Evolutionary conservation across 2,113 vertebrate genomes (phyloP), one percentile per base, ranked within the genome.

Genomic region (Leptodactylus fuscus): DNA sequence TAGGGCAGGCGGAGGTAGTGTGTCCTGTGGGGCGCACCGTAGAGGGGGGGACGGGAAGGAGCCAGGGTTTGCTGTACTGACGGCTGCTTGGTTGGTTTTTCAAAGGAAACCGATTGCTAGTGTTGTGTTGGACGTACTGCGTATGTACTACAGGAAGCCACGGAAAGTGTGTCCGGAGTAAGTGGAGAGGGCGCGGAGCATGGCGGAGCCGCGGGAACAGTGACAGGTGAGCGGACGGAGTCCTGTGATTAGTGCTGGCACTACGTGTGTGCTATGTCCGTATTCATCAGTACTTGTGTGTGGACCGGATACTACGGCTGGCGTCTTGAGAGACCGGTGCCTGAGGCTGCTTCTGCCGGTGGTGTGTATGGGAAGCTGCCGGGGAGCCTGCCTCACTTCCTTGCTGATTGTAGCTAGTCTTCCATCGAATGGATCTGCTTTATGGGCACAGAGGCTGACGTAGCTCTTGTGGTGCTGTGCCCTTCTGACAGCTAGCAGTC

Each of bases 21-120:
- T 82, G 81, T 82, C 67, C 81, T 82, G 46, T 48, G 60, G 81
- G 67, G 81, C 81, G 29, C 67, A 38, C 81, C 81, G 81, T 82
- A 82, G 29, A 1, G 67, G 22, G 65, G 46, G 44, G 46, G 81
- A 71, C 81, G 67, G 81, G 67, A 82, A 82, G 48, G 48, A 71
- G 48, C 46, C 48, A 34, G 58, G 78, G 58, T 53, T 20, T 71
- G 29, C 48, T 41, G 11, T 2, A 36, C 62, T 4, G 16, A 6
- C 44, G 27, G 65, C 4, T 81, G 65, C 4, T 81, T 41, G 62
- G 58, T 65, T 41, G 62, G 78, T 48, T 10, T 32, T 34, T 46
- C 41, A 20, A 29, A 16, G 81, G 29, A 53, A 53, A 24, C 32
- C 32, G 65, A 60, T 27, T 62, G 62, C 36, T n/a, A n/a, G n/a